phyloP scores from a whole-genome alignment of 1,140 invertebrate species.

The Drosophila quadrilineata region DNA sequence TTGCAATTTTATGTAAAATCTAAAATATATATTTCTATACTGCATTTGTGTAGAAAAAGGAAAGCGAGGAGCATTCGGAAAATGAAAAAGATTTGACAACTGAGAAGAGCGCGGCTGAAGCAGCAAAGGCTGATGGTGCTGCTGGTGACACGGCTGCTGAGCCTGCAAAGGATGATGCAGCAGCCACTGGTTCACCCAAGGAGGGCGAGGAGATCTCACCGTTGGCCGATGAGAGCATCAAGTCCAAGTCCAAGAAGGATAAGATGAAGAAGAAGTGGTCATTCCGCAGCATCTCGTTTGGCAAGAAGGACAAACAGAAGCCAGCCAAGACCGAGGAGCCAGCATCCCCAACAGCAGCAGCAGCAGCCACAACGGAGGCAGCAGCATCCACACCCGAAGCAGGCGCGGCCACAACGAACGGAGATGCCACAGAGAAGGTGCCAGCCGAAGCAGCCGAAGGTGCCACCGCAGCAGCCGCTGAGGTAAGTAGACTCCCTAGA shows the following conservation, averaged over 20 bases:
- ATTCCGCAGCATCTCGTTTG: constrained; percentile 91
- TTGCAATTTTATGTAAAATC: not conserved
- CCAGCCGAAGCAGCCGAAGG: constrained; percentile 24
- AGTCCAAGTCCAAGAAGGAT: constrained; percentile 89
- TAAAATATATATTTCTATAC: not conserved
- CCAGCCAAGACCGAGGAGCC: constrained; percentile 84
- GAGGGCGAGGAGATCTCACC: constrained; percentile 82
- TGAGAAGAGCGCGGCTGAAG: constrained; percentile 82
- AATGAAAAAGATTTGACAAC: constrained; percentile 86
- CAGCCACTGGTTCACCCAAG: constrained; percentile 49
- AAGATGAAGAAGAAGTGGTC: constrained; percentile 94
- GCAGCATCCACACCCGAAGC: constrained; percentile 33
- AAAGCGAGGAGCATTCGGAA: constrained; percentile 84
- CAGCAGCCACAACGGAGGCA: constrained; percentile 30
- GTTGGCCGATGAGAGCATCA: constrained; percentile 84
- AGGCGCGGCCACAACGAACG: constrained; percentile 56
- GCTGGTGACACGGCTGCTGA: constrained; percentile 76
- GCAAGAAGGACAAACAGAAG: constrained; percentile 92
- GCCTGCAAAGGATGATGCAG: constrained; percentile 65
- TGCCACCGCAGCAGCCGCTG: constrained; percentile 18
- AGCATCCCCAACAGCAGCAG: constrained; percentile 78
- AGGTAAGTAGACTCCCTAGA: constrained; percentile 30
- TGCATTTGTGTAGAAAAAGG: constrained; percentile 83
- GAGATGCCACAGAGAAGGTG: constrained; percentile 54
- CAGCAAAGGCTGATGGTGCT: constrained; percentile 64